Percentiles rank a stretch among this genome's conserved stretches.
Evolutionary conservation across 2,888 invertebrate genomes (phyloP).

Genomic region (Acronicta psi): DNA sequence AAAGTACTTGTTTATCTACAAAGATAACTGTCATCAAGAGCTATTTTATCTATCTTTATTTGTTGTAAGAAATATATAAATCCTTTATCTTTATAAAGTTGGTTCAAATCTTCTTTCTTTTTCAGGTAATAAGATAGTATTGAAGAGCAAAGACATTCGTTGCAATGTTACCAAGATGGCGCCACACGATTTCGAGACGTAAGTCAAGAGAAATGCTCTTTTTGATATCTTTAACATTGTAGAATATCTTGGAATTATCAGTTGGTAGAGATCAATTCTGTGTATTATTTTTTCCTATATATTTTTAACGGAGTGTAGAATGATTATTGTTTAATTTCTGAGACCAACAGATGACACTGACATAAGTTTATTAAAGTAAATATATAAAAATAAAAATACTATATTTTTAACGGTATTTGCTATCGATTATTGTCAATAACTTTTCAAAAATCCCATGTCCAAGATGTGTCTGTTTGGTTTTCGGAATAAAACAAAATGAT

Average conservation of each 20-base stretch:
- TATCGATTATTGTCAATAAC: no score
- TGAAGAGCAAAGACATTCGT: conserved; percentile 19
- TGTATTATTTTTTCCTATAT: background rate
- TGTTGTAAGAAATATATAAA: conserved; percentile 33
- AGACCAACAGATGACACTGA: no score
- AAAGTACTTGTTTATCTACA: conserved; percentile 19
- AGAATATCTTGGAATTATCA: background rate
- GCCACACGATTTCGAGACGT: conserved; percentile 76
- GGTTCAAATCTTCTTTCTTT: conserved; percentile 32
- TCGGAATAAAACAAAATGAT: no score
- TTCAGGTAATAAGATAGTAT: conserved; percentile 61
- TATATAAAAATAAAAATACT: no score
- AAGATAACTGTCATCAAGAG: conserved; percentile 30
- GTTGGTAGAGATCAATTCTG: background rate
- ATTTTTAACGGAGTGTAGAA: no score
- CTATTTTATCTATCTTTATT: conserved; percentile 38
- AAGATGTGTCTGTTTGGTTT: no score
- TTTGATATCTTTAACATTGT: background rate
- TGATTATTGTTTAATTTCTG: no score
- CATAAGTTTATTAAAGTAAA: no score
- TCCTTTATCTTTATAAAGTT: conserved; percentile 18
- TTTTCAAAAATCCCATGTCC: no score
- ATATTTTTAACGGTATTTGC: no score
- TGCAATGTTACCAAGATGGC: conserved; percentile 82
- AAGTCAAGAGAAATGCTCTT: conserved; percentile 58